These are phyloP conservation scores for Scelioninae gen. 1 DNA, from an alignment of 2,888 invertebrate species.

Conservation along the genomic window DNA sequence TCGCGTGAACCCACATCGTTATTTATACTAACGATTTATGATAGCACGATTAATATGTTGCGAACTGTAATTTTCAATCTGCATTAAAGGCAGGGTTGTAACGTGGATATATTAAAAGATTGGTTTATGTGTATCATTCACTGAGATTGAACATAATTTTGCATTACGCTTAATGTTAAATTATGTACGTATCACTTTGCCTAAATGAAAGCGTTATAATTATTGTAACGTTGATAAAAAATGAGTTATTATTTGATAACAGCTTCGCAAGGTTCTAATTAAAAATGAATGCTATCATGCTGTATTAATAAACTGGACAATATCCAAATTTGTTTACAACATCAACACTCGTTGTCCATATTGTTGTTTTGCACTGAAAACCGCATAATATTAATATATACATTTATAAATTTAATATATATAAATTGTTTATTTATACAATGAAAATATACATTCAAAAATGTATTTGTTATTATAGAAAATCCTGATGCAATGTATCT, in stretches of 20 bases:
- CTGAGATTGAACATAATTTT: conserved; percentile 36
- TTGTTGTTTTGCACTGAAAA: not conserved
- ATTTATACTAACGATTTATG: conserved; percentile 15
- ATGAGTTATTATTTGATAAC: not conserved
- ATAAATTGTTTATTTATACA: too few species aligned
- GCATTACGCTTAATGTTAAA: conserved; percentile 33
- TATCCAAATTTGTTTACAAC: conserved; percentile 23
- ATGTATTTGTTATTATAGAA: not conserved
- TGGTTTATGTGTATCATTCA: conserved; percentile 34
- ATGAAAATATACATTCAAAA: too few species aligned
- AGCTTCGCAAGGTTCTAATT: conserved; percentile 18
- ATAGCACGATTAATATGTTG: conserved; percentile 24
- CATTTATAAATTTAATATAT: too few species aligned
- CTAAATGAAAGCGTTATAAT: conserved; percentile 28
- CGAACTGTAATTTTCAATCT: conserved; percentile 36
- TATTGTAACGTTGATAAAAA: conserved; percentile 4
- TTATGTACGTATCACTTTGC: conserved; percentile 27
- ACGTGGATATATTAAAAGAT: conserved; percentile 47
- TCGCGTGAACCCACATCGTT: conserved; percentile 5
- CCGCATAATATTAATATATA: too few species aligned
- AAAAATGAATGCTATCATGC: conserved; percentile 22
- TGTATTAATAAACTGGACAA: not conserved
- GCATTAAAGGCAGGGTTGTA: conserved; percentile 25
- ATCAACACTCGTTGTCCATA: not conserved
- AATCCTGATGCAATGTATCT: conserved; percentile 41